phyloP scores from a whole-genome alignment of 1,140 invertebrate species.

The Lasioglossum albipes region DNA sequence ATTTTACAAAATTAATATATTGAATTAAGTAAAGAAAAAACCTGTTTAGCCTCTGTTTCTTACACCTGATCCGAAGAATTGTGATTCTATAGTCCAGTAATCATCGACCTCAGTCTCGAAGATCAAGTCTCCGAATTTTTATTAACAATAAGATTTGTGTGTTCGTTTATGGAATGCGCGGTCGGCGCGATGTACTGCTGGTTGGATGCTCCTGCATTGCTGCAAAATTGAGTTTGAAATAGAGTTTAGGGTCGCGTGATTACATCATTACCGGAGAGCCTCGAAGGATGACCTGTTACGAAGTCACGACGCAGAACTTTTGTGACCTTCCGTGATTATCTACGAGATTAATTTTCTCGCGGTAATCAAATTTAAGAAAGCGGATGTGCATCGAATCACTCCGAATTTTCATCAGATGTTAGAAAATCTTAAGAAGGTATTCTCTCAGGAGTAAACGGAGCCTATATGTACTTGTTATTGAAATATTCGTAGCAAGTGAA shows the following conservation, averaged over 20 bases:
- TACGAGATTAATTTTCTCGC: constrained; percentile 3
- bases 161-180: background rate
- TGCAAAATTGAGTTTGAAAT: constrained; percentile 31
- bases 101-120: too few species aligned
- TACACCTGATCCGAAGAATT: too few species aligned
- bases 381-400: too few species aligned
- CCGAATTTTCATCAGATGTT: too few species aligned
- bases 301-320: constrained; percentile 31
- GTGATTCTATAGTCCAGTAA: too few species aligned
- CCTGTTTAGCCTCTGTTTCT: too few species aligned
- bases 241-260: constrained; percentile 40
- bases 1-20: too few species aligned
- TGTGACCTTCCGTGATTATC: constrained; percentile 46
- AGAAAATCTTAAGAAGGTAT: too few species aligned
- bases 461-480: too few species aligned
- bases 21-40: too few species aligned
- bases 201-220: background rate
- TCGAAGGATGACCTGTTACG: background rate
- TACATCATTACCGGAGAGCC: constrained; percentile 55
- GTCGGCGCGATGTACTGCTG: background rate
- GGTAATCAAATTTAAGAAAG: background rate
- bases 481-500: too few species aligned
- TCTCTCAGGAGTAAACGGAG: too few species aligned
- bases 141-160: background rate
- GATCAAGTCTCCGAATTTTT: background rate